A percentile compares a stretch with the other conserved stretches of the same genome.
phyloP scores from a whole-genome alignment of 1,140 invertebrate genomes.

The Zaprionus camerounensis region DNA sequence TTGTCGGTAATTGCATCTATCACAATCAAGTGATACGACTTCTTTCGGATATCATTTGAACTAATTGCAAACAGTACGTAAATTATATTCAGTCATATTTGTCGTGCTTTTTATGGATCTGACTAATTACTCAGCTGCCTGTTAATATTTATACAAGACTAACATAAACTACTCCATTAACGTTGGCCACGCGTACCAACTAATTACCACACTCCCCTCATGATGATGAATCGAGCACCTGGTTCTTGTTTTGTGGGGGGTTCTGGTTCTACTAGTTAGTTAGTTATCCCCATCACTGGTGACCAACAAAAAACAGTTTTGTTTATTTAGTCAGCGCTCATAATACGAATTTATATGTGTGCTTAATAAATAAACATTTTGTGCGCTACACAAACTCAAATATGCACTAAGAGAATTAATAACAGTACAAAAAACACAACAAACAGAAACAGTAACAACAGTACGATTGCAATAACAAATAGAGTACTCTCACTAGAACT shows the following conservation, averaged over 20 bases:
- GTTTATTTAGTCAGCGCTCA: slow-evolving; percentile 69
- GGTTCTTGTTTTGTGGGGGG: background rate
- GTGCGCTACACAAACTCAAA: slow-evolving; percentile 68
- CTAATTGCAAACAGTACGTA: background rate
- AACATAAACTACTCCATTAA: slow-evolving; percentile 62
- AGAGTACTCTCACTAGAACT: slow-evolving; percentile 12
- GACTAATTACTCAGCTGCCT: slow-evolving; percentile 33
- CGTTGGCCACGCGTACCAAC: slow-evolving; percentile 43
- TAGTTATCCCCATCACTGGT: slow-evolving; percentile 31
- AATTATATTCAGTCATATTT: background rate
- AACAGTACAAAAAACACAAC: slow-evolving; percentile 29
- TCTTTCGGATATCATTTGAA: background rate
- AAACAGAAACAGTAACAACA: slow-evolving; percentile 24
- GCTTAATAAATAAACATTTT: slow-evolving; percentile 76
- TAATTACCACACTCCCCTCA: slow-evolving; percentile 50
- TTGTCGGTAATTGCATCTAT: background rate
- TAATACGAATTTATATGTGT: slow-evolving; percentile 75
- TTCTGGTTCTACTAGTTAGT: background rate
- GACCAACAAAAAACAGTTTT: slow-evolving; percentile 53
- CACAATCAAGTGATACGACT: background rate
- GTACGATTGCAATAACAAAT: slow-evolving; percentile 10
- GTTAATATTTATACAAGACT: slow-evolving; percentile 55
- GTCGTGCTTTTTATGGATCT: background rate
- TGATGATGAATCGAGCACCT: background rate
- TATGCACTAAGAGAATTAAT: slow-evolving; percentile 53